Base-by-base conservation (phyloP, 2,113 vertebrate genomes). In the Eubucco bourcierii region DNA sequence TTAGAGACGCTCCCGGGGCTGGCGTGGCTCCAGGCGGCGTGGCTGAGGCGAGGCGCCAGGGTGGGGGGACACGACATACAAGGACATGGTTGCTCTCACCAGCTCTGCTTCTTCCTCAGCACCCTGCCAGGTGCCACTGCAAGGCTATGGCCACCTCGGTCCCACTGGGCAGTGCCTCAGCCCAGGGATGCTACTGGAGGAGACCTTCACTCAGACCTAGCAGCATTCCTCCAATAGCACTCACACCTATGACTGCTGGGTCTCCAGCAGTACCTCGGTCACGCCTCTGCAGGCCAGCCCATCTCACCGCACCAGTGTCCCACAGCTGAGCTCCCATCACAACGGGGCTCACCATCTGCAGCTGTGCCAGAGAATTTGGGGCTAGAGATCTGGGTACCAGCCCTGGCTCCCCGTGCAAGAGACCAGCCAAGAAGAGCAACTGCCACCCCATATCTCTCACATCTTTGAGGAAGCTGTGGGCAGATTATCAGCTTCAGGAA, bases 1-100 rank as follows among this genome's bases (percentile, higher is more conserved):
- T 61, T 88, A 29, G 88, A 91, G 94, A 91, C 68, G 80, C 92
- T 94, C 88, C 94, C 60, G 3, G 58, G 25, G 68, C 92, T 94
- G 95, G 95, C 82, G 3, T 55, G 25, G 82, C 82, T 94, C 95
- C 95, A 95, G 87, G 76, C 90, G 87, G 84, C 8, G 1, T 2
- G 21, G 87, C 67, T 16, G 12, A 20, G 67, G 37, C 81, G 3
- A 37, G 74, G 85, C 60, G 7, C 78, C 4, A 28, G 15, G 7
- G 8, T 9, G 13, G 75, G 58, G 44, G 39, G 24, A 39, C 74
- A 20, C 3, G 2, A 25, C 50, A 25, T 25, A 52, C 50, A 52
- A 81, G 85, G 81, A 80, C 74, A 29, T 2, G 2, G 58, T 4
- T 6, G 73, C 59, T 63, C 60, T 37, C 0, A 12, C 34, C 31